Conservation (phyloP, 2,888 invertebrate genomes). For the Luffia ferchaultella region DNA sequence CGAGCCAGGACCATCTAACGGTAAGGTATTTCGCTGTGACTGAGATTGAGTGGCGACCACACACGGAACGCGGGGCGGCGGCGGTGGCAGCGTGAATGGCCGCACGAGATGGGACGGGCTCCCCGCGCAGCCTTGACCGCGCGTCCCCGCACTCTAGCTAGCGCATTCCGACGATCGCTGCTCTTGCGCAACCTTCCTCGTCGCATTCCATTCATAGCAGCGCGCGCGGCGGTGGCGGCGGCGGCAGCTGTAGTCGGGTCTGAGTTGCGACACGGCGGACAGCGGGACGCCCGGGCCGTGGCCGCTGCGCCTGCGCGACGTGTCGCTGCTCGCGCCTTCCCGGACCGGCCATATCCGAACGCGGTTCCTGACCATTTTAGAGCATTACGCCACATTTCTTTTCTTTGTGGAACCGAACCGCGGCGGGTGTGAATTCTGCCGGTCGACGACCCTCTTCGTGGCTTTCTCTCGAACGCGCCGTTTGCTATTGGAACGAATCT, state of each 20-base stretch:
- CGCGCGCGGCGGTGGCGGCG: constrained; percentile 23
- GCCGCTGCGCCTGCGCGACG: constrained; percentile 22
- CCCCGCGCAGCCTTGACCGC: constrained; percentile 27
- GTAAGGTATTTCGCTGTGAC: constrained; percentile 62
- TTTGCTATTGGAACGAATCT: constrained; percentile 67
- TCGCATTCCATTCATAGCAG: constrained; percentile 63
- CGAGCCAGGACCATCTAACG: too few species aligned
- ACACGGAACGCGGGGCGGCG: constrained; percentile 36
- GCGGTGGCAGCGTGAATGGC: constrained; percentile 52
- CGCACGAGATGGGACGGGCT: constrained; percentile 39
- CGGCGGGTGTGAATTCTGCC: constrained; percentile 54
- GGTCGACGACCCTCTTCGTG: constrained; percentile 55
- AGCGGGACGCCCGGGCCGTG: constrained; percentile 28
- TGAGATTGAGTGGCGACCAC: constrained; percentile 54
- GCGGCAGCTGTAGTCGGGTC: constrained; percentile 11
- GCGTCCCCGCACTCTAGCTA: constrained; percentile 17
- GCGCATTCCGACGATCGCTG: constrained; percentile 33
- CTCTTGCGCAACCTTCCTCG: constrained; percentile 56
- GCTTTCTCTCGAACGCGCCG: constrained; percentile 48
- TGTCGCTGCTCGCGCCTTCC: constrained; percentile 27
- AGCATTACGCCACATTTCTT: constrained; percentile 58
- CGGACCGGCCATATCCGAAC: constrained; percentile 39
- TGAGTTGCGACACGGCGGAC: constrained; percentile 8
- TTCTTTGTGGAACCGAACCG: constrained; percentile 56
- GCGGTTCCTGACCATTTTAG: constrained; percentile 53